Evolutionary conservation across 2,797 vertebrate genomes (phyloP).

Genomic region (Sparidentex hasta): DNA sequence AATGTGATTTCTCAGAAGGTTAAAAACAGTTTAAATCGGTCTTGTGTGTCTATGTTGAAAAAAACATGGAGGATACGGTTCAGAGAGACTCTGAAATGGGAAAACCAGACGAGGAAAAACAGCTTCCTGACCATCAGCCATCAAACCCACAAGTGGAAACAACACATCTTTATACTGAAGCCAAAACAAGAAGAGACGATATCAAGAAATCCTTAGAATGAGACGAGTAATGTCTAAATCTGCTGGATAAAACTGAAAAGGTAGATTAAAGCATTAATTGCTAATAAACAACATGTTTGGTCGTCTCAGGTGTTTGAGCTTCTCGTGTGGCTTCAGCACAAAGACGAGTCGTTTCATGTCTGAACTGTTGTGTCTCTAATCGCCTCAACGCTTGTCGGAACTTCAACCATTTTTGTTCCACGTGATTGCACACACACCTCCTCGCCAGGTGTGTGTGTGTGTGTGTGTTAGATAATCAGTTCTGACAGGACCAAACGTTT

Average conservation of each 20-base stretch:
- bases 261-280: not conserved
- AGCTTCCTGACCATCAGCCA: not conserved
- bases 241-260: not conserved
- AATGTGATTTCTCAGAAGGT: too few species aligned
- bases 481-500: slow-evolving; percentile 25
- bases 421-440: not conserved
- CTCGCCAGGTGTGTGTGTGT: not conserved
- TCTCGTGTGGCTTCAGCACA: not conserved
- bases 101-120: too few species aligned
- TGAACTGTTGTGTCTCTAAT: slow-evolving; percentile 7
- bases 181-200: not conserved
- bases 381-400: not conserved
- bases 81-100: not conserved
- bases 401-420: slow-evolving; percentile 1
- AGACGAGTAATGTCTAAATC: not conserved
- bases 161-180: not conserved
- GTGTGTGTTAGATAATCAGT: not conserved
- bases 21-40: too few species aligned
- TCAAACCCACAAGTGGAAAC: not conserved
- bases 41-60: too few species aligned
- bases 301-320: slow-evolving; percentile 7
- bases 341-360: not conserved
- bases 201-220: not conserved
- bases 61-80: too few species aligned
- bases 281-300: too few species aligned